Evolutionary conservation across 2,113 vertebrate genomes (phyloP), one percentile per base, ranked within the genome.

Genomic region (Salvelinus sp.): DNA sequence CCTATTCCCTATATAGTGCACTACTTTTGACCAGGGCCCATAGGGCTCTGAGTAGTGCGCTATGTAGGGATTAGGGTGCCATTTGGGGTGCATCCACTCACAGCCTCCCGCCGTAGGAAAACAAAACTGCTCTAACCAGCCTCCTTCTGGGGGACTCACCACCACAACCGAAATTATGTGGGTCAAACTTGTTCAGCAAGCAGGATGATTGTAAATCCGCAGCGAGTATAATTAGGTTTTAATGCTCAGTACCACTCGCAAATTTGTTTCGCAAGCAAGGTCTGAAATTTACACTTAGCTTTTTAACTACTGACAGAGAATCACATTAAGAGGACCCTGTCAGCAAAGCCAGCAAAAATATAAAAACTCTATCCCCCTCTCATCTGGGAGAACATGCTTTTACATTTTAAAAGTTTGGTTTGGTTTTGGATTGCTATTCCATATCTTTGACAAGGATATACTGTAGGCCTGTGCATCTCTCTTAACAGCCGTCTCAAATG

Each of bases 201-300:
- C 76, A 69, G 78, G 80, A 50, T 2, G 18, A 38, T 70, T 82
- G 66, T 77, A 78, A 85, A 77, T 83, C 78, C 14, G 2, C 63
- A 76, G 75, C 16, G 74, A 54, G 76, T 22, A 71, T 75, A 75
- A 83, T 82, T 69, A 83, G 72, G 73, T 80, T 80, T 70, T 76
- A 72, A 81, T 76, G 72, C 76, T 79, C 72, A 60, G 71, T 76
- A 48, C 25, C 62, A 75, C 69, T 76, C 4, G 65, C 73, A 63
- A 64, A 84, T 81, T 71, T 78, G 1, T 81, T 77, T 75, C 6
- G 10, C 69, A 14, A 78, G 69, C 79, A 47, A n/a, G 69, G 73
- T 75, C 68, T 73, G 78, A 78, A 69, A 57, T 70, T 77, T 74
- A 74, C 76, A 67, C 47, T 30, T 63, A 62, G 60, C 7, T 69